Evolutionary conservation across 2,888 invertebrate species (phyloP).

Genomic region (Acanthosepion esculentum): DNA sequence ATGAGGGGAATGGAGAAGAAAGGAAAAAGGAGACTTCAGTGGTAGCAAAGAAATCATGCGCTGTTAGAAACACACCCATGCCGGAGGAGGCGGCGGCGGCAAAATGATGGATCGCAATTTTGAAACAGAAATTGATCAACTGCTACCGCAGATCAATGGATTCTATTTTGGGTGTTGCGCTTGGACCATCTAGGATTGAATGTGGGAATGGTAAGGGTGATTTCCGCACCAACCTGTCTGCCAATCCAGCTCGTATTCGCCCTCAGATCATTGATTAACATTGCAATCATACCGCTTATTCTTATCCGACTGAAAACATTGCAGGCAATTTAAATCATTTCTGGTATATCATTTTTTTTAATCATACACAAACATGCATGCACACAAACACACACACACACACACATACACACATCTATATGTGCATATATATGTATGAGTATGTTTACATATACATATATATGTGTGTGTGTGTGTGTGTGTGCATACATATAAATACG

Average conservation of each 20-base stretch:
- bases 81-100: background rate
- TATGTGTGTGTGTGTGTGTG: background rate
- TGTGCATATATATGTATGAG: background rate
- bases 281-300: background rate
- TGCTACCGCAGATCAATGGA: background rate
- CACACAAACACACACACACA: too few species aligned
- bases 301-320: background rate
- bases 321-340: background rate
- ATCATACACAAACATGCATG: background rate
- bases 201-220: background rate
- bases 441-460: too few species aligned
- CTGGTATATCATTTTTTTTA: background rate
- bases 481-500: too few species aligned
- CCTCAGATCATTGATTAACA: background rate
- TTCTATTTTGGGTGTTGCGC: background rate
- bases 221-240: background rate
- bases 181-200: background rate
- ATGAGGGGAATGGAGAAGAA: too few species aligned
- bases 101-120: background rate
- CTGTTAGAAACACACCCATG: too few species aligned
- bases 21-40: too few species aligned
- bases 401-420: background rate
- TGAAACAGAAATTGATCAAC: conserved; percentile 8
- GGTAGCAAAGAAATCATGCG: too few species aligned
- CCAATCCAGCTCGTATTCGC: background rate